Evolutionary conservation across 2,888 invertebrate genomes (phyloP), one percentile per base, ranked within the genome.

Genomic region (Parapristionchus giblindavisi): DNA sequence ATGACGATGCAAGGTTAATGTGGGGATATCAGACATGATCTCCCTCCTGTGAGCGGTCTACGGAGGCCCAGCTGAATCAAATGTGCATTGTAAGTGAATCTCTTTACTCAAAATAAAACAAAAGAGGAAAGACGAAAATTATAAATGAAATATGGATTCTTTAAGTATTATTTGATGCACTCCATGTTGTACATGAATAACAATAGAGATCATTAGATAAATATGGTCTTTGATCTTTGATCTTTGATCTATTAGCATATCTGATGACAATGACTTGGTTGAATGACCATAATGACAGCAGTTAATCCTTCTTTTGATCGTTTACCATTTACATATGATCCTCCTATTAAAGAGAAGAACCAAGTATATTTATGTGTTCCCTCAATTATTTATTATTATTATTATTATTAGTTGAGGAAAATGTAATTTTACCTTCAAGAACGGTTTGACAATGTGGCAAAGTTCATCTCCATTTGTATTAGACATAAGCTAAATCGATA

Each of bases 381-480:
- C 61, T 61, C 36, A 58, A 43, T 43, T 43, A 17, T 14, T 43
- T 17, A 14, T 43, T 43, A 17, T 14, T 43, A 8, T 43, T 43
- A 36, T 21, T 14, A 58, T 21, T 21, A 32, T 43, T 43, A 8
- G 43, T 36, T 5, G 21, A 14, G 4, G 61, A 36, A 29, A 36
- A 29, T 17, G 29, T n/a, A n/a, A 17, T 17, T 38, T 38, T 2
- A 65, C 80, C 29, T 65, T 72, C 36, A 85, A 65, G 76, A 84
- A 85, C 4, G 85, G 85, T 14, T 82, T 75, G 0, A 80, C 38
- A 21, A 84, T 74, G 27, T 80, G 77, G 61, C 85, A 85, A 43
- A 76, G 80, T 61, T 85, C 84, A 43, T 83, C 81, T n/a, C 82
- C 84, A 8, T 80, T 63, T 5, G 84, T 85, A 24, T 70, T 54